Evolutionary conservation across 2,113 vertebrate species (phyloP), one percentile per base, ranked within the genome.

Genomic region (Stegastes partitus): DNA sequence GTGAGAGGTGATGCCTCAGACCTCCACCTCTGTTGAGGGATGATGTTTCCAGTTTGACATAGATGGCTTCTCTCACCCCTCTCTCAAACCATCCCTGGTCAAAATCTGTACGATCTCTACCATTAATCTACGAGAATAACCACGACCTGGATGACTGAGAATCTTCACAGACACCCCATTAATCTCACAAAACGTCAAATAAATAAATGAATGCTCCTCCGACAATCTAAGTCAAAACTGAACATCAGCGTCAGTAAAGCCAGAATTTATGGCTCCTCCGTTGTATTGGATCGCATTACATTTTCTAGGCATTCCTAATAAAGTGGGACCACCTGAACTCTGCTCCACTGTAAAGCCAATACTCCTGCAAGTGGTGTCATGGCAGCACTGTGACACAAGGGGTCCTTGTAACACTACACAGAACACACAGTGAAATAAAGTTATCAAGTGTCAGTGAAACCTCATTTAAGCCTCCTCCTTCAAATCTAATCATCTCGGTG

Each of bases 331-430:
- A 39, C 51, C 1, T 2, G 11, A 11, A 21, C 11, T n/a, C 14
- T 16, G 6, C 23, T 23, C 2, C 16, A n/a, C 23, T 56, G 21
- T n/a, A 37, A 16, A 72, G 7, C 8, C 10, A 42, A 7, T 31
- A 8, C 26, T 47, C 2, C 31, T 34, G 31, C 55, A 26, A 55
- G 3, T 28, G 11, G 5, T 74, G 85, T 79, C 55, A 71, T 87
- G 28, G 31, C 78, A 82, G 19, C 11, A 64, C 21, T 67, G 31
- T 0, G 71, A 74, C 86, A 86, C 88, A 76, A 77, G 88, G 81
- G 86, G 86, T 78, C 86, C 71, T 68, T 84, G 28, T 79, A 79
- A 49, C 68, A 79, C 63, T 34, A 54, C 28, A 25, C 15, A 53
- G 28, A 51, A 66, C 39, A 4, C 34, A 22, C 22, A 45, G 10